phyloP scores from a whole-genome alignment of 2,113 vertebrate species.

The Octodon degus region DNA sequence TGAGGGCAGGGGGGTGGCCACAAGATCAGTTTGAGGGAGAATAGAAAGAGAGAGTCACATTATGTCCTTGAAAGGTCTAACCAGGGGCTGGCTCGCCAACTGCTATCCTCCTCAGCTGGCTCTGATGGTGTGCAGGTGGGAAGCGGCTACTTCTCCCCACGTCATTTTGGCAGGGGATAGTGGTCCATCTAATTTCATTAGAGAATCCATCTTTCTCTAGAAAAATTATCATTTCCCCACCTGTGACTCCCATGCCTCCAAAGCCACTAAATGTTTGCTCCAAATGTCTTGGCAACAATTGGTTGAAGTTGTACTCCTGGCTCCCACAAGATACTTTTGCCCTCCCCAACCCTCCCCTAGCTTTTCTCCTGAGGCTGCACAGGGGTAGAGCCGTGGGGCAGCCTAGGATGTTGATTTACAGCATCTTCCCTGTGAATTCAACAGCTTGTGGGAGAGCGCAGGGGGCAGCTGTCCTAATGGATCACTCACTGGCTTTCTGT shows the following conservation, averaged over 20 bases:
- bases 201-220: background rate
- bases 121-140: background rate
- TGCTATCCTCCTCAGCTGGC: background rate
- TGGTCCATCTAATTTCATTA: background rate
- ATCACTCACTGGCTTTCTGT: slow-evolving; percentile 30
- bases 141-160: no score
- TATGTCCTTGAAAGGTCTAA: background rate
- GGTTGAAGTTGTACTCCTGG: background rate
- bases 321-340: background rate
- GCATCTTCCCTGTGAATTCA: background rate
- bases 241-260: background rate
- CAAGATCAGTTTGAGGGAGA: background rate
- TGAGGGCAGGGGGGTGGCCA: background rate
- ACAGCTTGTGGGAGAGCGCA: background rate
- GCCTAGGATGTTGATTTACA: no score
- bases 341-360: no score
- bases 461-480: accelerated
- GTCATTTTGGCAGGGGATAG: background rate
- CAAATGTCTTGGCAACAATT: background rate
- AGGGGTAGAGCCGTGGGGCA: background rate
- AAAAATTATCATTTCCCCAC: background rate
- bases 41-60: background rate
- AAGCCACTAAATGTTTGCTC: background rate
- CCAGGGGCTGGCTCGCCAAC: no score
- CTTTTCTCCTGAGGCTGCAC: background rate